Evolutionary conservation across 2,888 invertebrate species (phyloP), one percentile per base, ranked within the genome.

Genomic region (Monopis laevigella): DNA sequence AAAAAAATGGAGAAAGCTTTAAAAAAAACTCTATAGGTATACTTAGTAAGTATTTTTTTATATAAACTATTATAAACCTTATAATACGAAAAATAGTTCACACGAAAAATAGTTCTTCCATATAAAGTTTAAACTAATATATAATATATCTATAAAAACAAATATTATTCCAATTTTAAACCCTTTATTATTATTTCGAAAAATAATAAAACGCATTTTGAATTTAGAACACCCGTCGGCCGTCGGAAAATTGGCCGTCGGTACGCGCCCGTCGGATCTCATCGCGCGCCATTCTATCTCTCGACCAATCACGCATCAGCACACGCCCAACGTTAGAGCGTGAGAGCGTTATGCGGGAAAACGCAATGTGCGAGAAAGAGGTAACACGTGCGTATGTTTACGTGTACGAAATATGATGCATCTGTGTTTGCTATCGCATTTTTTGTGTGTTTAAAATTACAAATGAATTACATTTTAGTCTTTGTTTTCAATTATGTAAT

Each of bases 211-310:
- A n/a, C n/a, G n/a, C n/a, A n/a, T n/a, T n/a, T n/a, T 11, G 13
- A 12, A 5, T 3, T 30, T 30, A 8, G n/a, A 30, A 30, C 11
- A 12, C 30, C 7, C 13, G 30, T 34, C 10, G 10, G 7, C 34
- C 78, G 78, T 62, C 78, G 78, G 78, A 75, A 77, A 77, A 67
- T 12, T 21, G 64, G 74, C 77, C 78, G 77, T 56, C 78, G 77
- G 78, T 53, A 55, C 52, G 32, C 36, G 54, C 59, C 65, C 65
- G 65, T 48, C 64, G 64, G 65, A 52, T 58, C 51, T 32, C 55
- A 55, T 30, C 50, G 50, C 53, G 56, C 60, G 59, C 61, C 65
- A 60, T 62, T 65, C 62, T 64, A 71, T 3, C 73, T 69, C 66
- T 73, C 67, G 53, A 66, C 78, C 78, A 78, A 77, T 72, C 64